Evolutionary conservation across 2,113 vertebrate genomes (phyloP), one percentile per base, ranked within the genome.

Genomic region (Phylloscopus whistleri): DNA sequence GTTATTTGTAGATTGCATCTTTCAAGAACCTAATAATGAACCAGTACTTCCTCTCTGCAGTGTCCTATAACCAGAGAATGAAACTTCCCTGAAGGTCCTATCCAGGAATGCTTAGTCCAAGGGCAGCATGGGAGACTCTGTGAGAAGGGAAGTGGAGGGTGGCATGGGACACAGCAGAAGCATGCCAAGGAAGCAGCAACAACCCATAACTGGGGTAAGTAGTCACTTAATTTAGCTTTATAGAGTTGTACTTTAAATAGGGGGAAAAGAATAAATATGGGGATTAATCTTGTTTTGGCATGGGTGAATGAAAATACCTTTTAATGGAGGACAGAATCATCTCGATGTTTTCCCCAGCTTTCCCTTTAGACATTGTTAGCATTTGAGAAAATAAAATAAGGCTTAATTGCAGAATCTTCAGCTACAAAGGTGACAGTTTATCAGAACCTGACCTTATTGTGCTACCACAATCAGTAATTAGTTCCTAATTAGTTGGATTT

Each of bases 401-500:
- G 55, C 73, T 95, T 96, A 91, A 56, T 56, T 96, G 59, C 37
- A 84, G 59, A 64, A 84, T 84, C 41, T 56, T 94, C 75, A 66
- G 55, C 69, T 90, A 84, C 58, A 91, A 78, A 89, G 68, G 89
- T 93, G 56, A 94, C 43, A 69, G 44, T 92, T 94, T 93, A 80
- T 89, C 88, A 95, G 66, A 96, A 88, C 90, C 35, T 87, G 89
- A 94, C 94, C 56, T 35, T 67, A 62, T 9, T 81, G 80, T 86
- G 68, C 46, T 94, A 89, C 66, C 87, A 63, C 90, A 92, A 39
- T 35, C 77, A 85, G 59, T 94, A 92, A 95, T 97, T 94, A 94
- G 84, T 85, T 87, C 44, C 80, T 96, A 95, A 97, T 96, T 94
- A 97, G 96, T 59, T 93, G 90, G 59, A 86, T 92, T 96, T 95